phyloP scores from a whole-genome alignment of 53 echinoderm and acorn worm species.

The Stichopus horrens region DNA sequence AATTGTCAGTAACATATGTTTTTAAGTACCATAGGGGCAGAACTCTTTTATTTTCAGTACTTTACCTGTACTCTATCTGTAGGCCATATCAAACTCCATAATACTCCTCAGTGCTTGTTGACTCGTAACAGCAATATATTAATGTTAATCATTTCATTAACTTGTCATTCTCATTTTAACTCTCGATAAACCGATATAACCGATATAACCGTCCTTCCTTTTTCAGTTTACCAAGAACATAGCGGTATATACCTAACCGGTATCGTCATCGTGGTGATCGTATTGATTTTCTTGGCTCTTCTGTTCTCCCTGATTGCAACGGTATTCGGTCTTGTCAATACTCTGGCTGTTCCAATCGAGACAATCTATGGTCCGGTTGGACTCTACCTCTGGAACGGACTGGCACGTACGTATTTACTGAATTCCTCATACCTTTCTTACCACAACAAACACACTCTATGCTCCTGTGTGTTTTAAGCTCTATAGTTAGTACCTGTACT shows the following conservation, averaged over 20 bases:
- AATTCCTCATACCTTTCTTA: too few species aligned
- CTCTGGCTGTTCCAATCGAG: constrained; percentile 86
- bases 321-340: constrained; percentile 87
- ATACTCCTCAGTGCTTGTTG: too few species aligned
- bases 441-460: too few species aligned
- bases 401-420: constrained; percentile 65
- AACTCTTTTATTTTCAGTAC: not conserved
- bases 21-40: too few species aligned
- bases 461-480: too few species aligned
- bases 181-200: not conserved
- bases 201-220: not conserved
- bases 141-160: not conserved
- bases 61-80: not conserved
- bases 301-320: constrained; percentile 81
- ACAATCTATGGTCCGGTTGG: constrained; percentile 76
- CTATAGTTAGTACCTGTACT: too few species aligned
- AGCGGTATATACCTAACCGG: constrained; percentile 65
- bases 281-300: constrained; percentile 62
- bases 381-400: constrained; percentile 81
- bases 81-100: too few species aligned
- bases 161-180: not conserved
- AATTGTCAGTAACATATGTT: too few species aligned
- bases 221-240: constrained; percentile 75
- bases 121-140: too few species aligned
- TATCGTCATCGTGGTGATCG: constrained; percentile 61